Evolutionary conservation across 2,797 vertebrate genomes (phyloP).

Genomic region (Ibycter americanus): DNA sequence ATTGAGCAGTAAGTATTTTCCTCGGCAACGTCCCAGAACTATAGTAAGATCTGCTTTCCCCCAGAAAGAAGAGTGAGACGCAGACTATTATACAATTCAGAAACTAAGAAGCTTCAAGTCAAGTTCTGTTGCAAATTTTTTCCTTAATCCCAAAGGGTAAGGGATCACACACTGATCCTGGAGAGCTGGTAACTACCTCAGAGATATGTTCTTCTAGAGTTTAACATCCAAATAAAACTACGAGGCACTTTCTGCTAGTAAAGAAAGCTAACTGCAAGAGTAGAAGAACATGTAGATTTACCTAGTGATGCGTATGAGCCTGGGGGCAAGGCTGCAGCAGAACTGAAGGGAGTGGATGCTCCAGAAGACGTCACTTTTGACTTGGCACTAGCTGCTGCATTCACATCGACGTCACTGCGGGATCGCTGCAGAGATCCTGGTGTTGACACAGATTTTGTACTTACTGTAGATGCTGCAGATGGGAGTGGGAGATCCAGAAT

Average conservation of each 20-base stretch:
- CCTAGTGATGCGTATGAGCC: slow-evolving; percentile 97
- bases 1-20: neutral
- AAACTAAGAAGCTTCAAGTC: neutral
- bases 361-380: slow-evolving; percentile 87
- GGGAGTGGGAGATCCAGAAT: slow-evolving; percentile 48
- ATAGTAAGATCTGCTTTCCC: neutral
- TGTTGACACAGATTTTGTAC: slow-evolving; percentile 83
- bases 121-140: neutral
- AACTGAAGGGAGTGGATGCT: slow-evolving; percentile 86
- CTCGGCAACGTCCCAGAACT: neutral
- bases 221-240: slow-evolving; percentile 6
- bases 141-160: slow-evolving; percentile 1
- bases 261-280: neutral
- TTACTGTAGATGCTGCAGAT: slow-evolving; percentile 86
- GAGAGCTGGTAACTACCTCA: neutral
- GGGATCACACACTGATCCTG: neutral
- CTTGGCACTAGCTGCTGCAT: slow-evolving; percentile 95
- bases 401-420: slow-evolving; percentile 95
- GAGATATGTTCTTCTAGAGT: neutral
- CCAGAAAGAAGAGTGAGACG: neutral
- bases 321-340: slow-evolving; percentile 90
- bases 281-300: slow-evolving; percentile 73
- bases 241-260: neutral
- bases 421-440: slow-evolving; percentile 94
- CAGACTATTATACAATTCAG: neutral